Evolutionary conservation across 1,140 invertebrate genomes (phyloP).

Genomic region (Drosophila truncata): DNA sequence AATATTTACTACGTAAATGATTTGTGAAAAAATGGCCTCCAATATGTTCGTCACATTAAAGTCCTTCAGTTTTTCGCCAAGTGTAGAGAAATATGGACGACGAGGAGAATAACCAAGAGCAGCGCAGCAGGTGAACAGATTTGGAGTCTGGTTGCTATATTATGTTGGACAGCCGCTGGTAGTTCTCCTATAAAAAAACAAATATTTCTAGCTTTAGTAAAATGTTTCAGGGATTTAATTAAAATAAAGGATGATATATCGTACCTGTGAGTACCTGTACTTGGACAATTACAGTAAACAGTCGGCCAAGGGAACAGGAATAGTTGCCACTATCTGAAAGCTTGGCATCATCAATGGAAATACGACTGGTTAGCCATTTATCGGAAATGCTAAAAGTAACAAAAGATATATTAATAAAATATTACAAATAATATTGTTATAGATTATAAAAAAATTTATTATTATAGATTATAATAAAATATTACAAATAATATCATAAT

Average conservation of each 20-base stretch:
- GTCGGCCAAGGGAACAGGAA: conserved; percentile 83
- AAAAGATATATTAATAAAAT: too few relatives aligned
- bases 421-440: too few relatives aligned
- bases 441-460: too few relatives aligned
- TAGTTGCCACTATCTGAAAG: conserved; percentile 85
- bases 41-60: conserved; percentile 28
- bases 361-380: conserved; percentile 78
- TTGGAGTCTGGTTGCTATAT: conserved; percentile 40
- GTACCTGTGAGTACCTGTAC: conserved; percentile 85
- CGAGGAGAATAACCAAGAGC: conserved; percentile 34
- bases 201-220: neutral
- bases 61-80: conserved; percentile 11
- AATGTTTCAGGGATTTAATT: neutral
- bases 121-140: conserved; percentile 11
- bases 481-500: too few relatives aligned
- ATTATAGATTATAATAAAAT: too few relatives aligned
- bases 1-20: conserved; percentile 41
- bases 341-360: conserved; percentile 83
- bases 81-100: conserved; percentile 41
- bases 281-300: conserved; percentile 84
- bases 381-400: conserved; percentile 73
- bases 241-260: neutral
- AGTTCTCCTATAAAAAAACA: conserved; percentile 75
- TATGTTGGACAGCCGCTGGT: conserved; percentile 85
- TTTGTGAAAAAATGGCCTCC: conserved; percentile 32